Evolutionary conservation across 2,888 invertebrate species (phyloP).

Genomic region (Schizotus pectinicornis): DNA sequence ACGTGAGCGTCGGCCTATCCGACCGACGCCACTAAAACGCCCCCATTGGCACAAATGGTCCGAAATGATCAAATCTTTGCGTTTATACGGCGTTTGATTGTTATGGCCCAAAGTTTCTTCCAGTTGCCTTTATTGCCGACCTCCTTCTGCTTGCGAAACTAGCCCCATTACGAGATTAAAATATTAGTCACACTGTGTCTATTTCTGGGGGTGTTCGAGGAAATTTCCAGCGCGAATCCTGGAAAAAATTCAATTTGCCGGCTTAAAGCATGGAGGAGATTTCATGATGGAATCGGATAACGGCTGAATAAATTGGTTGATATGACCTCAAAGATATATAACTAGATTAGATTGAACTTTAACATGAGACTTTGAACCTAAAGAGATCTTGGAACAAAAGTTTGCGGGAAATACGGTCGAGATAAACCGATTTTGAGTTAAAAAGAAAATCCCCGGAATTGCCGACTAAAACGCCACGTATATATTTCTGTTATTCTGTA

Average conservation of each 20-base stretch:
- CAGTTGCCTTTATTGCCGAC: slow-evolving; percentile 44
- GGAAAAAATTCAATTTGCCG: slow-evolving; percentile 11
- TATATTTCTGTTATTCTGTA: slow-evolving; percentile 12
- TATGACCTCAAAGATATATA: slow-evolving; percentile 35
- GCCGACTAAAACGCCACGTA: slow-evolving; percentile 6
- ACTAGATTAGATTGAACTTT: slow-evolving; percentile 39
- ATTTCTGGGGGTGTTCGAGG: slow-evolving; percentile 12
- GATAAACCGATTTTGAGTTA: slow-evolving; percentile 16
- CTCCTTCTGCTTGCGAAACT: slow-evolving; percentile 19
- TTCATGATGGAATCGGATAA: slow-evolving; percentile 29
- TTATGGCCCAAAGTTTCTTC: slow-evolving; percentile 47
- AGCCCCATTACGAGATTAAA: slow-evolving; percentile 41
- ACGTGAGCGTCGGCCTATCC: slow-evolving; percentile 27
- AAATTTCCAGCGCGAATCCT: not conserved
- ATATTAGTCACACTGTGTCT: slow-evolving; percentile 28
- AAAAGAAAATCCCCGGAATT: slow-evolving; percentile 3
- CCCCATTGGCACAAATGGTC: slow-evolving; percentile 54
- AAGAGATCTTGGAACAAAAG: slow-evolving; percentile 25
- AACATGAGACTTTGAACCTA: slow-evolving; percentile 35
- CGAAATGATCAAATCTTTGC: slow-evolving; percentile 55
- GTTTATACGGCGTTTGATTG: slow-evolving; percentile 54
- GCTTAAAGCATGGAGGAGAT: too few species aligned
- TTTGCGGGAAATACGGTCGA: slow-evolving; percentile 23
- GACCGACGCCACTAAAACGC: slow-evolving; percentile 44
- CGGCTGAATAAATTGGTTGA: slow-evolving; percentile 37